These are phyloP conservation scores for Mythimna pallens DNA, from an alignment of 2,888 invertebrate genomes.

Conservation along the genomic window DNA sequence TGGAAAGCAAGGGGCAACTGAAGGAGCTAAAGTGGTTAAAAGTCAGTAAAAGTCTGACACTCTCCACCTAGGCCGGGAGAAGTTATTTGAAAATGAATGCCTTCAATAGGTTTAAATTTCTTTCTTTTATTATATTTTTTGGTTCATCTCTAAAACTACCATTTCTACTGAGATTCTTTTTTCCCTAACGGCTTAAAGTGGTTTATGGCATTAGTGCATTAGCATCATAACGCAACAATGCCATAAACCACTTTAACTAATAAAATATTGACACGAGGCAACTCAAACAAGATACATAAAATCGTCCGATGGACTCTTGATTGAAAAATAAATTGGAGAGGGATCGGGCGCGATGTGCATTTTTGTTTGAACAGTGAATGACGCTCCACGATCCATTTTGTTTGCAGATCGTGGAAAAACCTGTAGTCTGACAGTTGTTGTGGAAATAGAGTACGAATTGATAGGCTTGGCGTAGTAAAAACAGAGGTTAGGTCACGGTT, in stretches of 20 bases:
- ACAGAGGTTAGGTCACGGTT: background rate
- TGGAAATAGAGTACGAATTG: background rate
- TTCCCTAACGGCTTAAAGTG: too few species aligned
- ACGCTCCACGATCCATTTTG: slow-evolving; percentile 34
- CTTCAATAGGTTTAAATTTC: too few species aligned
- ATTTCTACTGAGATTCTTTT: too few species aligned
- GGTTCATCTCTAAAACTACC: too few species aligned
- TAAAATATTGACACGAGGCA: slow-evolving; percentile 60
- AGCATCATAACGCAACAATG: background rate
- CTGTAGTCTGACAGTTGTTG: background rate
- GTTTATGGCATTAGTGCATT: too few species aligned
- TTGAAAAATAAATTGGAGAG: slow-evolving; percentile 78
- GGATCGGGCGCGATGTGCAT: slow-evolving; percentile 50
- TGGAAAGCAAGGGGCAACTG: too few species aligned
- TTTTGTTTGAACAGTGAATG: slow-evolving; percentile 54
- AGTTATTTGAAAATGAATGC: too few species aligned
- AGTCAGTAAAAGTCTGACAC: too few species aligned
- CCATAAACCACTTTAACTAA: slow-evolving; percentile 9
- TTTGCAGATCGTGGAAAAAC: slow-evolving; percentile 36
- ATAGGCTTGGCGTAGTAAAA: background rate
- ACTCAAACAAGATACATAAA: slow-evolving; percentile 59
- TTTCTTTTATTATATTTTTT: too few species aligned
- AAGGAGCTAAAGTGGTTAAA: too few species aligned
- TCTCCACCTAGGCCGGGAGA: too few species aligned
- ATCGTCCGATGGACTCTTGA: slow-evolving; percentile 63